phyloP scores from a whole-genome alignment of 2,113 vertebrate genomes.

The Plecotus auritus region DNA sequence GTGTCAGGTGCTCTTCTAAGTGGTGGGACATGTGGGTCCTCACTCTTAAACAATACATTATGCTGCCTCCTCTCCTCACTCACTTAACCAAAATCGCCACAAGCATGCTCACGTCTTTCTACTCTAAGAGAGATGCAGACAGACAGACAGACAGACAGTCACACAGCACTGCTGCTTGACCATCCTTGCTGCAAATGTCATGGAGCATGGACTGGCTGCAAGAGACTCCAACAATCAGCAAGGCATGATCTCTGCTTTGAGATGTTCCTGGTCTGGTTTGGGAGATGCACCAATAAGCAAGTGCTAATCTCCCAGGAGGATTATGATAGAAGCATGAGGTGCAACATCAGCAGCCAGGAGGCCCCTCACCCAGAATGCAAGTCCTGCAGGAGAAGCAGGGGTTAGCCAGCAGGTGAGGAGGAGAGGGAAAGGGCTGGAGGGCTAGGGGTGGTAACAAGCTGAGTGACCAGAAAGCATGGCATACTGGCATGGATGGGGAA shows the following conservation, averaged over 20 bases:
- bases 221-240: not conserved
- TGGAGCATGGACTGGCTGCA: rapidly evolving
- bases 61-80: not conserved
- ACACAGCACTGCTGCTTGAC: no score
- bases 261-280: not conserved
- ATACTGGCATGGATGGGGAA: not conserved
- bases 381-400: not conserved
- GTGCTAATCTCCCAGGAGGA: not conserved
- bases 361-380: not conserved
- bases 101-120: not conserved
- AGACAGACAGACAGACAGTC: not conserved
- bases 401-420: not conserved
- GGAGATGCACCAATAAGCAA: not conserved
- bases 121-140: not conserved
- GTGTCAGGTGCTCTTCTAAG: not conserved
- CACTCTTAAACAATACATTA: not conserved
- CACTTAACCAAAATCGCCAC: not conserved
- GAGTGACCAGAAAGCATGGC: not conserved
- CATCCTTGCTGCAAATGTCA: not conserved
- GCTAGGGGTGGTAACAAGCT: no score
- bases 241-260: not conserved
- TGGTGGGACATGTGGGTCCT: not conserved
- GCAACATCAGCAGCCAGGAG: not conserved
- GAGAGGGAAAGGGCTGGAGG: not conserved
- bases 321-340: not conserved